Evolutionary conservation across 2,888 invertebrate genomes (phyloP).

Genomic region (Dasypogon diadema): DNA sequence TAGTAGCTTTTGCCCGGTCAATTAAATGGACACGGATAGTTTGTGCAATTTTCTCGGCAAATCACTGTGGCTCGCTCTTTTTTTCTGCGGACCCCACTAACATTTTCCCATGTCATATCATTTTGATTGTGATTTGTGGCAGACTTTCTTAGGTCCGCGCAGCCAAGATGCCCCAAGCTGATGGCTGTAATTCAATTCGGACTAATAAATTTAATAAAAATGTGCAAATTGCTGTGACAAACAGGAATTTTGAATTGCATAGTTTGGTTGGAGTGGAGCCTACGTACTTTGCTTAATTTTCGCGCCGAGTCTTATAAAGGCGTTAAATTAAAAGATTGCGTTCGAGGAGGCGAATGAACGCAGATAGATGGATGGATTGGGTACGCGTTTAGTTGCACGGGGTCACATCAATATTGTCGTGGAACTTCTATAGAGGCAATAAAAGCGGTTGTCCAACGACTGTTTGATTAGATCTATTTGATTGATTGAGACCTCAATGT

Average conservation of each 20-base stretch:
- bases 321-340: slow-evolving; percentile 36
- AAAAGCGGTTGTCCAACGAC: slow-evolving; percentile 6
- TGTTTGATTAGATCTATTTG: slow-evolving; percentile 34
- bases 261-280: not conserved
- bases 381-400: not conserved
- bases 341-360: slow-evolving; percentile 34
- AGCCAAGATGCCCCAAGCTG: not conserved
- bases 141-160: not conserved
- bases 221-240: slow-evolving; percentile 43
- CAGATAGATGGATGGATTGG: not conserved
- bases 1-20: too few relatives aligned
- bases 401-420: slow-evolving; percentile 5
- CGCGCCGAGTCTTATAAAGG: not conserved
- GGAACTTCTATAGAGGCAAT: too few relatives aligned
- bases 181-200: slow-evolving; percentile 30
- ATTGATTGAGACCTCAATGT: slow-evolving; percentile 33
- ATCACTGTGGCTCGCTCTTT: too few relatives aligned
- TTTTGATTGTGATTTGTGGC: slow-evolving; percentile 41
- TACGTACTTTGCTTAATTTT: not conserved
- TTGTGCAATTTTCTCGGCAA: slow-evolving; percentile 18
- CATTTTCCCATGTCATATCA: slow-evolving; percentile 42
- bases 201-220: slow-evolving; percentile 46
- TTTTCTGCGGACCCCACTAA: not conserved
- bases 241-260: too few relatives aligned
- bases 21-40: not conserved